These are phyloP conservation scores for Camponotus fellah DNA, from an alignment of 2,888 invertebrate genomes.

Conservation along the genomic window DNA sequence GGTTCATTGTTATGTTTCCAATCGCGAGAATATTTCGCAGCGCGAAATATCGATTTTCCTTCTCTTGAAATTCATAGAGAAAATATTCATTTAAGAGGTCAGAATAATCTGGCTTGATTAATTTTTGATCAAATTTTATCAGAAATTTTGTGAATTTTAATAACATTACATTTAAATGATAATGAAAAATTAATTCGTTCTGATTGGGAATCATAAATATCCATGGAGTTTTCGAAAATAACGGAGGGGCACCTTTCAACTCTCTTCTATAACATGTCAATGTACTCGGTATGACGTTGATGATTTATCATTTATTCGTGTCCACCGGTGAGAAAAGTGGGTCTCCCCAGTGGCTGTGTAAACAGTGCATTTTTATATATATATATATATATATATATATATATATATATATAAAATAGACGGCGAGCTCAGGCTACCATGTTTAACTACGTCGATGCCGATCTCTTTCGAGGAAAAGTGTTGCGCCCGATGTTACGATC, in stretches of 20 bases:
- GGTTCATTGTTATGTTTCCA: slow-evolving; percentile 29
- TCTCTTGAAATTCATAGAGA: background rate
- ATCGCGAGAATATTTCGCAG: background rate
- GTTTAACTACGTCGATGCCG: slow-evolving; percentile 71
- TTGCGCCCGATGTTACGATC: slow-evolving; percentile 38
- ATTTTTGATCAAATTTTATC: slow-evolving; percentile 7
- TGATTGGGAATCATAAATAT: slow-evolving; percentile 4
- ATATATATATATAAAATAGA: background rate
- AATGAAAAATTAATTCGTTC: slow-evolving; percentile 10
- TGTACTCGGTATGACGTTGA: slow-evolving; percentile 53
- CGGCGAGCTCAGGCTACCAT: slow-evolving; percentile 64
- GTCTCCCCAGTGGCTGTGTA: slow-evolving; percentile 65
- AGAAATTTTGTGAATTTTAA: background rate
- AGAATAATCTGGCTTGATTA: background rate
- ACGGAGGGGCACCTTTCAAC: slow-evolving; percentile 6
- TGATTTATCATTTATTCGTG: slow-evolving; percentile 71
- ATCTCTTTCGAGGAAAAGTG: slow-evolving; percentile 61
- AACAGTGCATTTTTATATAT: slow-evolving; percentile 62
- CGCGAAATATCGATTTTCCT: background rate
- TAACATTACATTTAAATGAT: slow-evolving; percentile 15
- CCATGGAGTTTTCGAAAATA: slow-evolving; percentile 13
- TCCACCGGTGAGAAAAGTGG: slow-evolving; percentile 61
- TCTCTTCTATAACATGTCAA: slow-evolving; percentile 5
- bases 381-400: too few species aligned
- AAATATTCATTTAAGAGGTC: background rate